A percentile compares a stretch with the other conserved stretches of the same genome.
Evolutionary conservation across 2,797 vertebrate species (phyloP).

Genomic region (Botia kubotai): DNA sequence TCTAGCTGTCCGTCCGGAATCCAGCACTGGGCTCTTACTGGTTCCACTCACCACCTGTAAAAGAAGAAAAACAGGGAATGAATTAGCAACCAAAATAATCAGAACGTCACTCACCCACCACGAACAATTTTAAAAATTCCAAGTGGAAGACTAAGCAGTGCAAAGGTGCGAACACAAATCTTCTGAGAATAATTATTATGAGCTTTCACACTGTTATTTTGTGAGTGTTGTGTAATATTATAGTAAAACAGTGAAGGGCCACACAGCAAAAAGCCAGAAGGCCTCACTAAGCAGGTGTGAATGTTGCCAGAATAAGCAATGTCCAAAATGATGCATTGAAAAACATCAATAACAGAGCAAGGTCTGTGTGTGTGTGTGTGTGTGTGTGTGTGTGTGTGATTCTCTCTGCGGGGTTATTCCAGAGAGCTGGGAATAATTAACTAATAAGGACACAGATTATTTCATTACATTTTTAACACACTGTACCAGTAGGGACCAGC

Average conservation of each 20-base stretch:
- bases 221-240: conserved; percentile 10
- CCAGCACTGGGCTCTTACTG: conserved; percentile 78
- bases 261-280: conserved; percentile 66
- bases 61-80: conserved; percentile 46
- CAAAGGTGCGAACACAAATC: no score
- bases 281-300: conserved; percentile 70
- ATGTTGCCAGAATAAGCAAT: conserved; percentile 73
- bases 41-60: conserved; percentile 70
- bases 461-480: conserved; percentile 42
- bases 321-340: conserved; percentile 74
- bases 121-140: no score
- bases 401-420: conserved; percentile 12
- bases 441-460: conserved; percentile 45
- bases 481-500: conserved; percentile 28
- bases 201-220: conserved; percentile 20
- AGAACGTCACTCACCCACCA: not conserved
- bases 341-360: conserved; percentile 63
- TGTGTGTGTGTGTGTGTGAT: not conserved
- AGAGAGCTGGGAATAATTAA: conserved; percentile 42
- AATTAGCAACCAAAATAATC: conserved; percentile 45
- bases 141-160: no score
- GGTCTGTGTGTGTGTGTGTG: conserved; percentile 60
- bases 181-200: not conserved
- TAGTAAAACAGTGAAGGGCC: conserved; percentile 39
- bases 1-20: conserved; percentile 78